Evolutionary conservation across 2,797 vertebrate species (phyloP).

Genomic region (Amniataba percoides): DNA sequence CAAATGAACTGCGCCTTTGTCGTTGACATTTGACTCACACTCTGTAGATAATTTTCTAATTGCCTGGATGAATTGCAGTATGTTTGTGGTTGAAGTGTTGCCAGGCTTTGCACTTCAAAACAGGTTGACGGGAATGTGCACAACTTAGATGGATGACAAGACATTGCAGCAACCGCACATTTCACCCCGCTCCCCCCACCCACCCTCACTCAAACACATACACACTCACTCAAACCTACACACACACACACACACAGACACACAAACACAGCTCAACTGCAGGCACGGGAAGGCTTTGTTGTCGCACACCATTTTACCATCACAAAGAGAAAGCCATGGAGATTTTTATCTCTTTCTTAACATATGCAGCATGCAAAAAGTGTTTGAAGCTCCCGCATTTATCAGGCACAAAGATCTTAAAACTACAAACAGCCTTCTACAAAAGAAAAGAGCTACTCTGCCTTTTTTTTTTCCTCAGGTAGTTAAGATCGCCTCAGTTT

Average conservation of each 20-base stretch:
- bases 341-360: slow-evolving; percentile 70
- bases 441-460: slow-evolving; percentile 40
- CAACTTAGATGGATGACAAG: slow-evolving; percentile 60
- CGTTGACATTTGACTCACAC: slow-evolving; percentile 66
- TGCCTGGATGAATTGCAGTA: slow-evolving; percentile 42
- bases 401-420: slow-evolving; percentile 63
- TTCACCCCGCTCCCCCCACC: not conserved
- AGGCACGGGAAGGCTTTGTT: not conserved
- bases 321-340: slow-evolving; percentile 54
- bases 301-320: slow-evolving; percentile 46
- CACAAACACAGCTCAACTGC: not conserved
- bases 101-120: slow-evolving; percentile 43
- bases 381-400: slow-evolving; percentile 52
- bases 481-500: slow-evolving; percentile 53
- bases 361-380: slow-evolving; percentile 53
- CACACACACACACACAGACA: not conserved
- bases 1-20: slow-evolving; percentile 54
- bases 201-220: not conserved
- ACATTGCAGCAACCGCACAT: slow-evolving; percentile 53
- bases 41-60: slow-evolving; percentile 55
- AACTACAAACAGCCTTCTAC: slow-evolving; percentile 48
- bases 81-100: slow-evolving; percentile 34
- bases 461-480: slow-evolving; percentile 51
- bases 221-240: not conserved
- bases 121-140: slow-evolving; percentile 37